Percentiles rank a stretch among this genome's conserved stretches.
phyloP scores from a whole-genome alignment of 2,797 vertebrate species.

The Heliangelus exortis region DNA sequence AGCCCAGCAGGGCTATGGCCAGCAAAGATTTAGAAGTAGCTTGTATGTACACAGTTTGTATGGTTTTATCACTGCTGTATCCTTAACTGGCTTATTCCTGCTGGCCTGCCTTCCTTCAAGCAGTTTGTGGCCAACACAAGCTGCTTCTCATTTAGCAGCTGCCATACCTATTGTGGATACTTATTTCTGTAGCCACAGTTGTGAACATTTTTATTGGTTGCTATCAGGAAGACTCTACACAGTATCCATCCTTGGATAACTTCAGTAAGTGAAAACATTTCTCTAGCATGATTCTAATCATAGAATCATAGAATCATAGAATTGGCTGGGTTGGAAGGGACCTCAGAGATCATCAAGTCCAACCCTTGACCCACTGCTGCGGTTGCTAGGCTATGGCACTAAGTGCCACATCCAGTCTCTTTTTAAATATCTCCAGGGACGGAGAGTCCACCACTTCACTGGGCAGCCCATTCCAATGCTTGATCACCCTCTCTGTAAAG shows the following conservation, averaged over 20 bases:
- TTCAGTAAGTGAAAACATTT: background rate
- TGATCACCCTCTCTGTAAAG: too few relatives aligned
- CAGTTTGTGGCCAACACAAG: background rate
- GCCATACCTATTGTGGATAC: background rate
- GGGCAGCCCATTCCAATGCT: too few relatives aligned
- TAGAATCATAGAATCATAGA: too few relatives aligned
- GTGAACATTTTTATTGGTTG: background rate
- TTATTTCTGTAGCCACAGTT: background rate
- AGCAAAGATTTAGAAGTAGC: background rate
- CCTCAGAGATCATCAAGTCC: too few relatives aligned
- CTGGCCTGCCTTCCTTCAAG: background rate
- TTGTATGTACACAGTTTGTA: background rate
- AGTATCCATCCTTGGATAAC: background rate
- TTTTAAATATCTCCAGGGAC: too few relatives aligned
- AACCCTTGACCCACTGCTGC: too few relatives aligned
- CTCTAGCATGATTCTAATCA: background rate
- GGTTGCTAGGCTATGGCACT: too few relatives aligned
- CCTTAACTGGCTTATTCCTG: background rate
- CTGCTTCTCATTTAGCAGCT: background rate
- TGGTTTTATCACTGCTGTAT: background rate
- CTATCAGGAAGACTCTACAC: background rate
- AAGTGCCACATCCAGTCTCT: too few relatives aligned
- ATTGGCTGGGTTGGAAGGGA: too few relatives aligned
- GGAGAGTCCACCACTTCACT: too few relatives aligned
- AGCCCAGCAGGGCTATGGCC: background rate